phyloP scores from a whole-genome alignment of 2,113 vertebrate species.

The Asarcornis scutulata region DNA sequence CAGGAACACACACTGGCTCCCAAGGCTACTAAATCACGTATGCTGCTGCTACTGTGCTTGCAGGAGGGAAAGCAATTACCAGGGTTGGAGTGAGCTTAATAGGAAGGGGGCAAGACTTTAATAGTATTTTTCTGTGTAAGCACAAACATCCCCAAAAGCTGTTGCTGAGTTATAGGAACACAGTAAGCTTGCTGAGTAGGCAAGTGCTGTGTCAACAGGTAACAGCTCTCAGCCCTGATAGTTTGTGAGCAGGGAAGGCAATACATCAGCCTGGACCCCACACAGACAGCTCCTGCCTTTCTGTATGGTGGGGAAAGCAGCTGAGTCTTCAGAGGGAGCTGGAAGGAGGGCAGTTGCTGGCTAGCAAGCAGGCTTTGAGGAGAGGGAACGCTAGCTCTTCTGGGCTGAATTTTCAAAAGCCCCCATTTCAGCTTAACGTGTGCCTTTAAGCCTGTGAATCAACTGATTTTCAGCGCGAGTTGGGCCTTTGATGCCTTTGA shows the following conservation, averaged over 20 bases:
- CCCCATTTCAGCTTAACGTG: background rate
- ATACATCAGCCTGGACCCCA: background rate
- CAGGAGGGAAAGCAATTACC: constrained; percentile 33
- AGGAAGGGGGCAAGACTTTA: constrained; percentile 3
- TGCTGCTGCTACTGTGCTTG: background rate
- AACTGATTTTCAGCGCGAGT: background rate
- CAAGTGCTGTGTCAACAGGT: constrained; percentile 35
- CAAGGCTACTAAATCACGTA: background rate
- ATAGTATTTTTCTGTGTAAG: constrained; percentile 18
- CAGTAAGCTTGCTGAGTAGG: constrained; percentile 20
- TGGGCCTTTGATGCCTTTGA: constrained; percentile 21
- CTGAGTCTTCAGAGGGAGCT: background rate
- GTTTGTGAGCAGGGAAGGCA: background rate
- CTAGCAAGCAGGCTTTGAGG: background rate
- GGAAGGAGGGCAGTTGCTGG: background rate
- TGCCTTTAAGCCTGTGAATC: background rate
- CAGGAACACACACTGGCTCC: background rate
- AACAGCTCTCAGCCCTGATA: background rate
- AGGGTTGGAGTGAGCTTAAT: background rate
- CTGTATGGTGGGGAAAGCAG: background rate
- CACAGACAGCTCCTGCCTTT: background rate
- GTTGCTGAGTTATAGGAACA: constrained; percentile 18
- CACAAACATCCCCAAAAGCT: constrained; percentile 44
- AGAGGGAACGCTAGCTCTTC: background rate
- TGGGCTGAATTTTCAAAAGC: background rate